These are phyloP conservation scores for Rynchops niger DNA, from an alignment of 2,113 vertebrate genomes.

Conservation along the genomic window DNA sequence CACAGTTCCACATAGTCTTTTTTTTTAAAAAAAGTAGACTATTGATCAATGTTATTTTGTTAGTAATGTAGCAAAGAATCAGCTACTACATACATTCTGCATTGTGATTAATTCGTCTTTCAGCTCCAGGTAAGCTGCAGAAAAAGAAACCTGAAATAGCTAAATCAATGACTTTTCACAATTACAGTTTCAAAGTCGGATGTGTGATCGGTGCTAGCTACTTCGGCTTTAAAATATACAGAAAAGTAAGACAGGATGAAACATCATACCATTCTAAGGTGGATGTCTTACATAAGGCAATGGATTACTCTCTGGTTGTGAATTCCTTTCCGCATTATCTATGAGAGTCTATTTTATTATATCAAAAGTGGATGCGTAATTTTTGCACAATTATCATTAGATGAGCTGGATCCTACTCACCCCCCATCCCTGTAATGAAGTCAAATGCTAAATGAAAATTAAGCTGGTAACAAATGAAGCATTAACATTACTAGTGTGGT, in stretches of 20 bases:
- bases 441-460: not conserved
- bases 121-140: not conserved
- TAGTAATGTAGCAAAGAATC: not conserved
- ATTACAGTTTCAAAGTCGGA: not conserved
- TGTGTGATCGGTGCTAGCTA: not conserved
- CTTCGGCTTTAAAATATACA: not conserved
- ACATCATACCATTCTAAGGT: not conserved
- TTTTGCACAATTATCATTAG: not conserved
- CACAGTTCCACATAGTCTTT: not conserved
- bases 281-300: not conserved
- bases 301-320: not conserved
- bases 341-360: not conserved
- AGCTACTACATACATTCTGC: not conserved
- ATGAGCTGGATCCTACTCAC: not conserved
- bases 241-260: not conserved
- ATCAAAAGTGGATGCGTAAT: not conserved
- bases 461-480: not conserved
- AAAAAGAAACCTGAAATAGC: conserved; percentile 37
- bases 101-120: conserved; percentile 9
- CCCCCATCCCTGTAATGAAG: not conserved
- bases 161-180: not conserved
- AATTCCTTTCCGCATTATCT: not conserved
- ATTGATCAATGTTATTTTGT: not conserved
- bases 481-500: not conserved
- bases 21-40: not conserved